Evolutionary conservation across 2,113 vertebrate genomes (phyloP), one percentile per base, ranked within the genome.

Genomic region (Crotalus horridus): DNA sequence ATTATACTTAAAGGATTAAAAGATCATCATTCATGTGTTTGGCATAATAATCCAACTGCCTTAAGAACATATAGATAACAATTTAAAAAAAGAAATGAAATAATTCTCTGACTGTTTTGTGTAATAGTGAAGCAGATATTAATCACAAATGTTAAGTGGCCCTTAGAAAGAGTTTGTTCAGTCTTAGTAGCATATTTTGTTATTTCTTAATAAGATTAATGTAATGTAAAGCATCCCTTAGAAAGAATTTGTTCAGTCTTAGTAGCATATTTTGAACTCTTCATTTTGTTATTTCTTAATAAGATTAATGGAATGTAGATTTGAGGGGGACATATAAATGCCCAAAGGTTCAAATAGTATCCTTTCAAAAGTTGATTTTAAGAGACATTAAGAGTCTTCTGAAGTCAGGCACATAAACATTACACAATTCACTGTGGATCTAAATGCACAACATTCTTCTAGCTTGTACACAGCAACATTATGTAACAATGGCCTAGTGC

Each of bases 1-100:
- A 13, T 89, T 87, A 10, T 9, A 23, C 88, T 92, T 94, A 94
- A 89, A n/a, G 94, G 88, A 90, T 95, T 95, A 95, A 89, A n/a
- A 94, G 81, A 90, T 95, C 94, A 91, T 43, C 21, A 54, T 92
- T 93, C 74, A 89, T 69, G 13, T 20, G 0, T 91, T 93, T 94
- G 87, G 91, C 59, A 87, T 91, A 95, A 90, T 86, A 89, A n/a
- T 95, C 95, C 4, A 43, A 94, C 59, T 11, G 24, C 92, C 43
- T 94, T 64, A 95, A 95, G 88, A 46, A 55, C 88, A 95, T 89
- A 92, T 92, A 91, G 88, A 93, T 85, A 93, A 48, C 43, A 87
- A 51, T 33, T 91, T n/a, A n/a, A 21, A 74, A 9, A 87, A 26
- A 23, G 64, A 20, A 91, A 29, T 91, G 43, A 51, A 86, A 20